Evolutionary conservation across 2,797 vertebrate species (phyloP).

Genomic region (Phoxinus dragarum): DNA sequence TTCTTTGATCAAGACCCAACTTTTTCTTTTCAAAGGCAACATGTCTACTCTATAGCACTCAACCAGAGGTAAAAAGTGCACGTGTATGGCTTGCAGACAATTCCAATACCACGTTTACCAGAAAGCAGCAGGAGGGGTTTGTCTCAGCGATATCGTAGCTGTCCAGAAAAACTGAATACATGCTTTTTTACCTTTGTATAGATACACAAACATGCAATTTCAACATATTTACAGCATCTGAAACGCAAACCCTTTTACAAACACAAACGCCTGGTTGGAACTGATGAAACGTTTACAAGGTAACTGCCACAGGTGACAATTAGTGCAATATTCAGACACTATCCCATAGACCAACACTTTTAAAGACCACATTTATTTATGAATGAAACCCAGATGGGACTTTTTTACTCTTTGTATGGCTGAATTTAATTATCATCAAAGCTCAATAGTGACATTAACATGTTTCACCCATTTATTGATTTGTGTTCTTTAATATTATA

Average conservation of each 20-base stretch:
- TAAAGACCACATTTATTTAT: background rate
- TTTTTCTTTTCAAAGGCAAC: conserved; percentile 52
- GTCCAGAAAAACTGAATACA: background rate
- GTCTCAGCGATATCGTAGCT: background rate
- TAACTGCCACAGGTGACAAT: background rate
- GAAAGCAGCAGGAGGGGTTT: conserved; percentile 37
- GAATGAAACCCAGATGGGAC: background rate
- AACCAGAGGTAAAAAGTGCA: conserved; percentile 47
- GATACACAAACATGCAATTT: background rate
- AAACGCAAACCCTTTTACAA: background rate
- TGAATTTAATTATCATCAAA: background rate
- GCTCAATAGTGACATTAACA: background rate
- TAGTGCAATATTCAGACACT: background rate
- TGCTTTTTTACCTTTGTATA: background rate
- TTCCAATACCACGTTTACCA: conserved; percentile 30
- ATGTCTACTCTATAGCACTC: conserved; percentile 34
- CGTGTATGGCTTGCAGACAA: conserved; percentile 39
- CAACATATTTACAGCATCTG: background rate
- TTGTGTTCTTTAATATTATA: background rate
- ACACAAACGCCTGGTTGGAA: background rate
- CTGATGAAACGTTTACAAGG: background rate
- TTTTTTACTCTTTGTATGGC: background rate
- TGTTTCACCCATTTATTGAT: background rate
- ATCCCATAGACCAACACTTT: background rate
- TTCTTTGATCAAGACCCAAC: conserved; percentile 58